Conservation (phyloP, 2,113 vertebrate genomes). For the Coregonus clupeaformis region DNA sequence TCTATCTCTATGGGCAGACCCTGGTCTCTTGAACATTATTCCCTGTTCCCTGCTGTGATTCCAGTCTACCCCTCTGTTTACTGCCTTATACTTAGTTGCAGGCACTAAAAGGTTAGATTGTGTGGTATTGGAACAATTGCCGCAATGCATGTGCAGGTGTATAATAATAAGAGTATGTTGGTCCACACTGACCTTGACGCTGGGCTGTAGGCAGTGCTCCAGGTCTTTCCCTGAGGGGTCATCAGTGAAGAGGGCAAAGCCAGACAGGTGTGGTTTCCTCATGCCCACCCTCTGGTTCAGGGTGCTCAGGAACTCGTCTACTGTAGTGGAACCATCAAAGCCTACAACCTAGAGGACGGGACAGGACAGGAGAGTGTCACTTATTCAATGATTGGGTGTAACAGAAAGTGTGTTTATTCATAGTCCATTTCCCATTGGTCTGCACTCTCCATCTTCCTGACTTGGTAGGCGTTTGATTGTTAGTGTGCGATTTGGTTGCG, state of each 20-base stretch:
- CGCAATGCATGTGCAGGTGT: not conserved
- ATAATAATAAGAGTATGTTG: not conserved
- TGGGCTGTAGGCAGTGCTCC: constrained; percentile 83
- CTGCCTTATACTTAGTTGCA: too few relatives aligned
- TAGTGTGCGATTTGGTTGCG: not conserved
- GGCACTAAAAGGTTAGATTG: too few relatives aligned
- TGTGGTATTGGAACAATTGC: too few relatives aligned
- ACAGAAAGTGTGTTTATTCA: not conserved
- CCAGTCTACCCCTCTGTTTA: too few relatives aligned
- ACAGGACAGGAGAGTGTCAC: not conserved
- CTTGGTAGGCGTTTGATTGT: not conserved
- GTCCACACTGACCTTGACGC: constrained; percentile 74
- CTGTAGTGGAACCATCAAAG: constrained; percentile 87
- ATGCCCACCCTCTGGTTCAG: constrained; percentile 84
- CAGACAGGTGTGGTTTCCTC: constrained; percentile 79
- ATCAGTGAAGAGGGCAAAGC: constrained; percentile 85
- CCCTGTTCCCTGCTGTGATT: too few relatives aligned
- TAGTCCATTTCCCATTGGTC: too few relatives aligned
- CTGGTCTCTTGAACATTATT: too few relatives aligned
- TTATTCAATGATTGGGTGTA: not conserved
- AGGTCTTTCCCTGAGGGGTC: constrained; percentile 84
- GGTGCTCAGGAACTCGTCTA: constrained; percentile 82
- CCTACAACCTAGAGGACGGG: constrained; percentile 80
- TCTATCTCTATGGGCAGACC: too few relatives aligned
- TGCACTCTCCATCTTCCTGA: not conserved